phyloP scores from a whole-genome alignment of 2,113 vertebrate genomes.

The Ursus arctos region DNA sequence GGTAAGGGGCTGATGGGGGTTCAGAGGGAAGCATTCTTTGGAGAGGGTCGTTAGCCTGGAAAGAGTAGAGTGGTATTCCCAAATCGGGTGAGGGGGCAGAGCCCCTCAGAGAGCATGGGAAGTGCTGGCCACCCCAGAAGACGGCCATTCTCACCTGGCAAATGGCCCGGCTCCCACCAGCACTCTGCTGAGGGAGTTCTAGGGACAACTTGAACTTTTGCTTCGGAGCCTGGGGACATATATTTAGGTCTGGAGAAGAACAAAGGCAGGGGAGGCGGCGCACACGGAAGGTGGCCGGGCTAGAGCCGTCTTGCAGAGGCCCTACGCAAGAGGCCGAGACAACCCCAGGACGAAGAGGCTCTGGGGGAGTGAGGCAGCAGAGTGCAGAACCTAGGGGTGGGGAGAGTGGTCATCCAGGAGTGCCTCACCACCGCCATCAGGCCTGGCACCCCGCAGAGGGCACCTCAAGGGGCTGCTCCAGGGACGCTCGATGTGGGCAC shows the following conservation, averaged over 20 bases:
- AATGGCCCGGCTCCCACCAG: fast-evolving
- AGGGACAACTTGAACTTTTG: neutral
- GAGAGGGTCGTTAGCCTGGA: neutral
- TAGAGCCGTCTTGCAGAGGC: neutral
- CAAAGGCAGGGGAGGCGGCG: neutral
- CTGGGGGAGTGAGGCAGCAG: neutral
- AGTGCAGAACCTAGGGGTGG: neutral
- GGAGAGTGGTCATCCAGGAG: fast-evolving
- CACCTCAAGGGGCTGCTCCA: neutral
- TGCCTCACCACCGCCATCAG: fast-evolving
- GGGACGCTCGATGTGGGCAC: neutral
- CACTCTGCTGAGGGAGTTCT: neutral
- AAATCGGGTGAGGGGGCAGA: neutral
- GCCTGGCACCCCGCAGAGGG: neutral
- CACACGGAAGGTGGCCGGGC: neutral
- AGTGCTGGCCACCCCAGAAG: fast-evolving
- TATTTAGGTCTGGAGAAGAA: neutral
- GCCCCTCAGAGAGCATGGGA: neutral
- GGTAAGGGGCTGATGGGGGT: neutral
- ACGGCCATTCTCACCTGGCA: fast-evolving
- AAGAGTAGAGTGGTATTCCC: neutral
- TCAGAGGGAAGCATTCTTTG: neutral
- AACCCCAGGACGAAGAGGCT: neutral
- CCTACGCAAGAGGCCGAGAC: neutral
- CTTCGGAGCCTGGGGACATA: neutral